These are phyloP conservation scores for Ardeotis arabs DNA, from an alignment of 2,113 vertebrate genomes.

Conservation along the genomic window DNA sequence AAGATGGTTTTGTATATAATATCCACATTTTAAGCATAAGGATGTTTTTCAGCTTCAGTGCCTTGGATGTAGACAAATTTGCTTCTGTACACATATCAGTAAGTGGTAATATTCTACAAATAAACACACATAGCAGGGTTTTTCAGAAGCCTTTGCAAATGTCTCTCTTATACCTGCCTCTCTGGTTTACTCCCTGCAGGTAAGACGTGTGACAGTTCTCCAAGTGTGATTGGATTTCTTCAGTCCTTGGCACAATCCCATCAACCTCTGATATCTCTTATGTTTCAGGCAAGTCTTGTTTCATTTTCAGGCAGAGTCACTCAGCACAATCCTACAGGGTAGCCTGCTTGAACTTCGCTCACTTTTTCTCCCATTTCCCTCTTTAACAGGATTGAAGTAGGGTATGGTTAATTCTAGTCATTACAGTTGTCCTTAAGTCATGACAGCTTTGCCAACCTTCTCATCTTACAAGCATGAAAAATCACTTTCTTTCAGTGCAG, in stretches of 20 bases:
- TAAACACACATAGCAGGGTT: background rate
- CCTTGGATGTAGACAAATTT: background rate
- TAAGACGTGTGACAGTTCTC: conserved; percentile 15
- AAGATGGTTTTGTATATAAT: background rate
- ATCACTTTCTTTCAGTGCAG: background rate
- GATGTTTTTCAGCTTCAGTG: conserved; percentile 1
- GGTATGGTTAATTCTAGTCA: background rate
- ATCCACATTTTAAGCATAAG: background rate
- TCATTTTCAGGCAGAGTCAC: background rate
- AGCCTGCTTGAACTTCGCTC: background rate
- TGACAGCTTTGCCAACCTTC: background rate
- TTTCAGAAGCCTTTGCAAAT: conserved; percentile 13
- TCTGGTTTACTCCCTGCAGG: conserved; percentile 37
- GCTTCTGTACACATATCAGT: background rate
- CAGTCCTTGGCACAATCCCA: conserved; percentile 17
- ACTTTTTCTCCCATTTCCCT: background rate
- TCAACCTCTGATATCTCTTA: background rate
- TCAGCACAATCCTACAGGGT: background rate
- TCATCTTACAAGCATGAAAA: background rate
- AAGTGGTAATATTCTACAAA: background rate
- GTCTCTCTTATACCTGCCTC: background rate
- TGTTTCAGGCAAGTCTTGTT: conserved; percentile 10
- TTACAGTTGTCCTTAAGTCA: background rate
- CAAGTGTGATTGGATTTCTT: conserved; percentile 23
- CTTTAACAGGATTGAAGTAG: background rate